These are phyloP conservation scores for Arenicola marina DNA, from an alignment of 2,888 invertebrate species.

Conservation along the genomic window DNA sequence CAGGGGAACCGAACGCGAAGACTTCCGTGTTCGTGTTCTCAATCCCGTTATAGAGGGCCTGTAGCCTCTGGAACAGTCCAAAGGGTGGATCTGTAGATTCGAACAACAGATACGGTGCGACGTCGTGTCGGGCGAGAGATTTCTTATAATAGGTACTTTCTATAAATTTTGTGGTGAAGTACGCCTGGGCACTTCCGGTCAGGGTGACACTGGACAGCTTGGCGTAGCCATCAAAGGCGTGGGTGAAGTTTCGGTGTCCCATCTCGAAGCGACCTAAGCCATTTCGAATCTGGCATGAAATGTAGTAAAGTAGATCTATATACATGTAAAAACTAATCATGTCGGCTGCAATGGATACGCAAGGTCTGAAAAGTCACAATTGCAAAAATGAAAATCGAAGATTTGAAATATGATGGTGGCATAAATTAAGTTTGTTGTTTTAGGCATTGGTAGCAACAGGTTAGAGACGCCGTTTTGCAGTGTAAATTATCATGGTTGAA, in stretches of 20 bases:
- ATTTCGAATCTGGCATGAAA: constrained; percentile 42
- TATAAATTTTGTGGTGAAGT: constrained; percentile 42
- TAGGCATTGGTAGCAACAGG: too few species aligned
- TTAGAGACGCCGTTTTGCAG: too few species aligned
- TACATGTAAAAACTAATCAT: too few species aligned
- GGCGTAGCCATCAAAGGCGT: constrained; percentile 47
- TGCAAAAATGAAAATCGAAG: too few species aligned
- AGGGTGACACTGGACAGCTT: constrained; percentile 46
- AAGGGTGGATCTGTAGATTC: constrained; percentile 45
- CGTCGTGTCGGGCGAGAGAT: constrained; percentile 37
- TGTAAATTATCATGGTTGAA: too few species aligned
- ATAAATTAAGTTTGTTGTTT: too few species aligned
- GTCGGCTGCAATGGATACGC: too few species aligned
- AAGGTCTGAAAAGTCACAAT: too few species aligned
- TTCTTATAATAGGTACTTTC: constrained; percentile 40
- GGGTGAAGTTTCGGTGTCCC: constrained; percentile 38
- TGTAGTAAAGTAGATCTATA: too few species aligned
- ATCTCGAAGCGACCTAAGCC: constrained; percentile 47
- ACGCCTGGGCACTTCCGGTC: constrained; percentile 29
- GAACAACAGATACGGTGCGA: constrained; percentile 50
- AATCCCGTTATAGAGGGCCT: constrained; percentile 45
- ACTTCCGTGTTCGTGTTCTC: constrained; percentile 57
- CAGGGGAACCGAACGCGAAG: constrained; percentile 2
- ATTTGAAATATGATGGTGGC: too few species aligned
- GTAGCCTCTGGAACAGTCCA: constrained; percentile 36